phyloP scores from a whole-genome alignment of 2,888 invertebrate species.

The Drosophila formosana region DNA sequence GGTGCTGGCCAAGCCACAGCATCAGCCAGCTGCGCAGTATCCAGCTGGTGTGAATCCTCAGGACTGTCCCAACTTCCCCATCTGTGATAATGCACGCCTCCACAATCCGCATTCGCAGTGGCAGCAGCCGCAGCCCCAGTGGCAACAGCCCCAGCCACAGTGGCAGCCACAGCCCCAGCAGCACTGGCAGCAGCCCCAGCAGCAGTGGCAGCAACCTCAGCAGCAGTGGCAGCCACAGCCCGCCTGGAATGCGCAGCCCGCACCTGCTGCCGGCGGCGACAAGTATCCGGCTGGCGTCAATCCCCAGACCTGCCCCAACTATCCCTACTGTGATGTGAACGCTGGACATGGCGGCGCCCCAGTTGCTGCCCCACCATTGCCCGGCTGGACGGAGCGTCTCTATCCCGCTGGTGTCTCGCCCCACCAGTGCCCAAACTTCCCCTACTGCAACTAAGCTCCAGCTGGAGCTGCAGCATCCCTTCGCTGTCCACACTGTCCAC shows the following conservation, averaged over 20 bases:
- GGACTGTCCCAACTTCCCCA: conserved; percentile 86
- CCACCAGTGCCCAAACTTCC: conserved; percentile 86
- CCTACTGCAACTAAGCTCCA: conserved; percentile 83
- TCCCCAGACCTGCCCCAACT: conserved; percentile 86
- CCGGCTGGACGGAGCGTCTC: conserved; percentile 85
- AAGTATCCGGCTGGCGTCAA: conserved; percentile 86
- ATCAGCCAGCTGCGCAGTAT: conserved; percentile 84
- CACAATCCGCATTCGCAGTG: conserved; percentile 83
- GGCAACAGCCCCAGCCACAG: conserved; percentile 72
- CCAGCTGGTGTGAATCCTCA: conserved; percentile 86
- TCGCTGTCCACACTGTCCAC: conserved; percentile 14
- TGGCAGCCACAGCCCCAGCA: conserved; percentile 66
- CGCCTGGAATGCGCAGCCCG: conserved; percentile 80
- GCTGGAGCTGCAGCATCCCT: not conserved
- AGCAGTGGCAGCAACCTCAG: conserved; percentile 75
- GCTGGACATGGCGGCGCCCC: conserved; percentile 79
- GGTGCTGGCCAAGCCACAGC: conserved; percentile 84
- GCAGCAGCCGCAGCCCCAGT: conserved; percentile 79
- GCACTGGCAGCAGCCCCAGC: conserved; percentile 80
- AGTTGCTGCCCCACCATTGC: conserved; percentile 84
- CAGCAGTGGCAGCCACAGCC: conserved; percentile 67
- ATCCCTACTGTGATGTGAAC: conserved; percentile 86
- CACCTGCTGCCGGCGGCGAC: conserved; percentile 81
- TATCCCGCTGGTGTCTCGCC: conserved; percentile 86
- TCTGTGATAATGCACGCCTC: conserved; percentile 86